Percentiles rank a stretch among this genome's conserved stretches.
phyloP scores from a whole-genome alignment of 2,888 invertebrate genomes.

The Himalopsyche kuldschensis region DNA sequence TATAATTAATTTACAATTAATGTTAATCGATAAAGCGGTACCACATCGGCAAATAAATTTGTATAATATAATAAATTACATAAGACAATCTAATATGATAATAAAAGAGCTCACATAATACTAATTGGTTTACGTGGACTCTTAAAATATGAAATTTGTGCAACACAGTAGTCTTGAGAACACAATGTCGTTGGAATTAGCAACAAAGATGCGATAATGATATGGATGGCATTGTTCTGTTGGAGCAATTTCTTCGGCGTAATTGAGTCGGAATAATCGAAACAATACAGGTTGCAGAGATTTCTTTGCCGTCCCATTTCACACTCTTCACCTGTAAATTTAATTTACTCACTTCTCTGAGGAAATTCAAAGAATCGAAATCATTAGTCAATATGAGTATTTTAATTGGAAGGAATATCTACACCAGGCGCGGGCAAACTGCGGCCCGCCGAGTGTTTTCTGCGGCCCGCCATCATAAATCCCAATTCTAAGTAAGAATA shows the following conservation, averaged over 20 bases:
- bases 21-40: too few species aligned
- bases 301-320: constrained; percentile 9
- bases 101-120: too few species aligned
- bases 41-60: too few species aligned
- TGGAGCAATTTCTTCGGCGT: not conserved
- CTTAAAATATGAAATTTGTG: too few species aligned
- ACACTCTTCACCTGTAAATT: not conserved
- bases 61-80: too few species aligned
- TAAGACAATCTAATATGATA: too few species aligned
- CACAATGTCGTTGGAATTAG: not conserved
- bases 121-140: too few species aligned
- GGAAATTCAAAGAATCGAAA: constrained; percentile 1
- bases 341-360: not conserved
- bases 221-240: not conserved
- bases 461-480: too few species aligned
- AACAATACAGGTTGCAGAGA: not conserved
- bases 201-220: not conserved
- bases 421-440: too few species aligned
- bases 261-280: not conserved
- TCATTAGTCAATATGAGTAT: not conserved
- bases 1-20: too few species aligned
- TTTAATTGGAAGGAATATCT: not conserved
- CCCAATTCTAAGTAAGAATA: too few species aligned
- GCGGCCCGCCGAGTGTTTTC: too few species aligned
- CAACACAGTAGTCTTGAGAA: not conserved